Evolutionary conservation across 2,888 invertebrate genomes (phyloP).

Genomic region (Chalcis sispes): DNA sequence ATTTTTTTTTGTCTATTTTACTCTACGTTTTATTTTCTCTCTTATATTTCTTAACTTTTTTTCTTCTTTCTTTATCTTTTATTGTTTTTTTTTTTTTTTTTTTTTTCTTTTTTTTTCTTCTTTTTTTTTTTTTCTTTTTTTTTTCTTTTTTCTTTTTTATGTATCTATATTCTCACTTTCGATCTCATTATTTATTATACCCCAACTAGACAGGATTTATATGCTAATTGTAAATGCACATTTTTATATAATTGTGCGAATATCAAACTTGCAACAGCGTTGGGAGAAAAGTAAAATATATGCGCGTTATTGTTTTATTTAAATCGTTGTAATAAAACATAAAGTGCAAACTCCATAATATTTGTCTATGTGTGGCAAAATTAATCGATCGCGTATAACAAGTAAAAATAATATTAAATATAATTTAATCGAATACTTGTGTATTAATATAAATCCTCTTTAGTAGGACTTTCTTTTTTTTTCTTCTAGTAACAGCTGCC

Average conservation of each 20-base stretch:
- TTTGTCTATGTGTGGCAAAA: too few relatives aligned
- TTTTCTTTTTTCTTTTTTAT: slow-evolving; percentile 9
- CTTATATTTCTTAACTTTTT: too few relatives aligned
- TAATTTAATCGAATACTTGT: too few relatives aligned
- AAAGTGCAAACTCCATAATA: too few relatives aligned
- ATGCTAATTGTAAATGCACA: too few relatives aligned
- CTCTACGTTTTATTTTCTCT: slow-evolving; percentile 16
- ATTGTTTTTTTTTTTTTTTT: slow-evolving; percentile 12
- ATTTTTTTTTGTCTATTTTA: slow-evolving; percentile 28
- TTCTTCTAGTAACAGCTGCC: slow-evolving; percentile 38
- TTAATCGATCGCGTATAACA: too few relatives aligned
- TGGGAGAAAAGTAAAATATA: too few relatives aligned
- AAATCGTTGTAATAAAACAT: too few relatives aligned
- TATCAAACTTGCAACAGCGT: too few relatives aligned
- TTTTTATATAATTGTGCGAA: too few relatives aligned
- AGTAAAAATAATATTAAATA: too few relatives aligned
- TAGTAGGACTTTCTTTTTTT: slow-evolving; percentile 27
- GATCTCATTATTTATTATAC: slow-evolving; percentile 12
- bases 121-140: slow-evolving; percentile 18
- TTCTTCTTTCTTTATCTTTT: slow-evolving; percentile 9
- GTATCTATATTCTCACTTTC: slow-evolving; percentile 10
- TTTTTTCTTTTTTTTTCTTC: slow-evolving; percentile 5
- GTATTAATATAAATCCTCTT: slow-evolving; percentile 27
- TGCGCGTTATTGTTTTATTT: too few relatives aligned
- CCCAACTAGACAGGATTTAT: slow-evolving; percentile 13